phyloP scores from a whole-genome alignment of 2,888 invertebrate species.

The Clunio marinus region DNA sequence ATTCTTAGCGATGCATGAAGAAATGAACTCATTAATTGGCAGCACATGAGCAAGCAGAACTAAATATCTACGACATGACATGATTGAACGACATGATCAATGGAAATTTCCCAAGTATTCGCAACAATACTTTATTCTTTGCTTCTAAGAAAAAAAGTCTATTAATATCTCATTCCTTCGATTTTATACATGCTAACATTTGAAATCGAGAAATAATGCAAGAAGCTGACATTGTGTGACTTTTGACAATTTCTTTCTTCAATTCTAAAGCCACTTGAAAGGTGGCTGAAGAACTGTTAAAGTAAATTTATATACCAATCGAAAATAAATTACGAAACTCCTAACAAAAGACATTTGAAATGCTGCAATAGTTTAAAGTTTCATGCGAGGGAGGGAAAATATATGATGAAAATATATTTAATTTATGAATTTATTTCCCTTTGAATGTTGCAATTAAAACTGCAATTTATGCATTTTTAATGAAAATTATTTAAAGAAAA shows the following conservation, averaged over 20 bases:
- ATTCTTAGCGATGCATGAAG: background rate
- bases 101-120: background rate
- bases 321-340: background rate
- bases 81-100: background rate
- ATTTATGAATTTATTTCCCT: background rate
- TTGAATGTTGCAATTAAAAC: background rate
- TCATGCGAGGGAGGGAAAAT: constrained; percentile 1
- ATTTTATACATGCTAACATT: too few species aligned
- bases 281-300: background rate
- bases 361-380: background rate
- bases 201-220: background rate
- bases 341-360: background rate
- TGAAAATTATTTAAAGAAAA: background rate
- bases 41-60: background rate
- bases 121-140: too few species aligned
- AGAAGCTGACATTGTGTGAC: too few species aligned
- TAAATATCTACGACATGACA: background rate
- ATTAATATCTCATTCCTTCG: background rate
- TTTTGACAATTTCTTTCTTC: background rate
- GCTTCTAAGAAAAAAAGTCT: background rate
- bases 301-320: constrained; percentile 3
- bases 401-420: background rate
- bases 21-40: too few species aligned
- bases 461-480: background rate
- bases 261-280: background rate